A percentile compares a stretch with the other conserved stretches of the same genome.
Conservation (phyloP, 1,140 invertebrate genomes). For the Drosophila insularis region DNA sequence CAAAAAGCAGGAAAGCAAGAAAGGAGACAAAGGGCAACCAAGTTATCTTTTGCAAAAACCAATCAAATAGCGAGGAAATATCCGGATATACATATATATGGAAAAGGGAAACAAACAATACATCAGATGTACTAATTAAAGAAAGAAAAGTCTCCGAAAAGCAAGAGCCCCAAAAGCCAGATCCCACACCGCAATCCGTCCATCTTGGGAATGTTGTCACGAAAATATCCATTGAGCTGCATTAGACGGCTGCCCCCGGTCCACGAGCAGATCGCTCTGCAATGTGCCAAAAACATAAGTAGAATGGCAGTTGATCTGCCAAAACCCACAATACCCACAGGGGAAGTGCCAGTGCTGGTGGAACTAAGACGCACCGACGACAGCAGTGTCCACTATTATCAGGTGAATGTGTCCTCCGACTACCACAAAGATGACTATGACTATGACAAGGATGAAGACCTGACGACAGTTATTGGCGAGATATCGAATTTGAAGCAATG, state of each 20-base stretch:
- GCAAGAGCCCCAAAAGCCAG: neutral
- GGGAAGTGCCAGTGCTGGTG: conserved; percentile 56
- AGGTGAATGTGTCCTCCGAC: conserved; percentile 49
- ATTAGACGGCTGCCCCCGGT: conserved; percentile 25
- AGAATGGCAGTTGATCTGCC: conserved; percentile 38
- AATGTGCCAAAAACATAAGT: conserved; percentile 53
- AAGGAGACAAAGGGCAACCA: neutral
- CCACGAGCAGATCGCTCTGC: conserved; percentile 59
- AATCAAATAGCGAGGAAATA: conserved; percentile 35
- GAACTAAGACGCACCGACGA: conserved; percentile 54
- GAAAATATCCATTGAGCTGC: conserved; percentile 18
- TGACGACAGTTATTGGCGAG: neutral
- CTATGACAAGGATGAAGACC: neutral
- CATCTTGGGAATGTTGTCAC: conserved; percentile 37
- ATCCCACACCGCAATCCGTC: neutral
- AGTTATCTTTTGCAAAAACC: conserved; percentile 33
- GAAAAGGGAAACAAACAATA: conserved; percentile 28
- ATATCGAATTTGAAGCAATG: conserved; percentile 16
- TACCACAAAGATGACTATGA: neutral
- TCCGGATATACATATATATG: too few relatives aligned
- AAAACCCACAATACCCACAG: conserved; percentile 34
- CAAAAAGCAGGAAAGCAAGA: neutral
- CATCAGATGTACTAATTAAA: conserved; percentile 29
- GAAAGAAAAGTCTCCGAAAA: conserved; percentile 2
- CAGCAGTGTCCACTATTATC: conserved; percentile 44